Evolutionary conservation across 2,113 vertebrate species (phyloP), one percentile per base, ranked within the genome.

Genomic region (Mesembrinibis cayennensis): DNA sequence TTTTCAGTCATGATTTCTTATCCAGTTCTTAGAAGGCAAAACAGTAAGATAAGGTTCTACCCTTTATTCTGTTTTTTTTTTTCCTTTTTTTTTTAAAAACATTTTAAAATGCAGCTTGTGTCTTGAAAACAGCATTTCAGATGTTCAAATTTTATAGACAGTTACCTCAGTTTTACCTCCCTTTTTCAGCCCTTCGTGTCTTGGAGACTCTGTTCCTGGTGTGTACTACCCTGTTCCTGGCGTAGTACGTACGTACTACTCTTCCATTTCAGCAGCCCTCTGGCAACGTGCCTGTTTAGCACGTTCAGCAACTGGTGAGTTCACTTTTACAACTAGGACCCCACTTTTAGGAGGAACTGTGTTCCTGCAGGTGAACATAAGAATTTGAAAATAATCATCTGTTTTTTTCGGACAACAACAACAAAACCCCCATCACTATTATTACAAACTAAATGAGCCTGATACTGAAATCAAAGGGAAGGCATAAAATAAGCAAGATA

Each of bases 181-280:
- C 16, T 13, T 44, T 88, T 74, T 42, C 25, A 16, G 36, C 18
- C 85, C 40, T 56, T 45, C 13, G 3, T 9, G 26, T 71, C 47
- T 65, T 4, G 1, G 14, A n/a, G 13, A 47, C 22, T 49, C 50
- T 1, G 1, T 27, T 65, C 34, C 53, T 38, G 26, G 16, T 22
- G 11, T 15, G 23, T 11, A 27, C 45, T 42, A 17, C 22, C 22
- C 47, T 29, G 16, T 7, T 85, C 36, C 69, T 77, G n/a, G 38
- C 2, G 1, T 8, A 40, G 34, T 22, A 58, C 22, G 38, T 0
- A 0, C 4, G 26, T n/a, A 32, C 6, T 7, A 7, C 45, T 38
- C 52, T 67, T 52, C 22, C 70, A 55, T 23, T 59, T 66, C 47
- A 72, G 47, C 63, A 89, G 44, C 52, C 72, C 45, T 19, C 50